A percentile compares a stretch with the other conserved stretches of the same genome.
Evolutionary conservation across 1,140 invertebrate species (phyloP).

Genomic region (Agrypnia vestita): DNA sequence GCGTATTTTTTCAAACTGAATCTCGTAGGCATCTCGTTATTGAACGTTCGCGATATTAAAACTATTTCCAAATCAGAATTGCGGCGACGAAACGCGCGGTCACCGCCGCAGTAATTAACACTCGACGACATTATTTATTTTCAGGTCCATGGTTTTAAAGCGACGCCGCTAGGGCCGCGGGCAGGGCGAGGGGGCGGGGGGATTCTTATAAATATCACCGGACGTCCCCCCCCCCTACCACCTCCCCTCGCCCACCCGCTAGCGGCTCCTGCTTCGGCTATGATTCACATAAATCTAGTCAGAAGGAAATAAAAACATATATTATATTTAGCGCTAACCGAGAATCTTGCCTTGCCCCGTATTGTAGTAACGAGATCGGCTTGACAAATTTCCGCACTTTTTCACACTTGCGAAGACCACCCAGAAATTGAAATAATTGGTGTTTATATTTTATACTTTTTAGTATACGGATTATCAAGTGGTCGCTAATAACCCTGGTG

Average conservation of each 20-base stretch:
- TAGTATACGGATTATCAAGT: too few species aligned
- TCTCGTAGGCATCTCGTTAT: too few species aligned
- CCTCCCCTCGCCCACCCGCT: neutral
- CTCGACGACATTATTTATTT: constrained; percentile 33
- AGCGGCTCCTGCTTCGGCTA: neutral
- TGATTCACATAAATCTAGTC: constrained; percentile 35
- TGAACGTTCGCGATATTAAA: too few species aligned
- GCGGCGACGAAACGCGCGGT: neutral
- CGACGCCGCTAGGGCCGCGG: neutral
- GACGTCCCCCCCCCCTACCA: constrained; percentile 14
- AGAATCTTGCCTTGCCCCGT: neutral
- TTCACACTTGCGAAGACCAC: too few species aligned
- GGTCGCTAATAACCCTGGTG: too few species aligned
- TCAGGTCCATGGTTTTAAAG: constrained; percentile 28
- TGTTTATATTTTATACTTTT: too few species aligned
- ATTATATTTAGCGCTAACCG: constrained; percentile 9
- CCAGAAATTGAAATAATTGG: too few species aligned
- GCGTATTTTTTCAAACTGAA: too few species aligned
- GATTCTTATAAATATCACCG: constrained; percentile 37
- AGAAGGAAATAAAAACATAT: constrained; percentile 16
- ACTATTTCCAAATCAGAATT: too few species aligned
- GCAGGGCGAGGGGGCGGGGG: neutral
- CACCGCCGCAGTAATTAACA: constrained; percentile 27
- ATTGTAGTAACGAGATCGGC: too few species aligned
- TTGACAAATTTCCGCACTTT: too few species aligned